These are phyloP conservation scores for Lerista edwardsae DNA, from an alignment of 2,797 vertebrate genomes.

Conservation along the genomic window DNA sequence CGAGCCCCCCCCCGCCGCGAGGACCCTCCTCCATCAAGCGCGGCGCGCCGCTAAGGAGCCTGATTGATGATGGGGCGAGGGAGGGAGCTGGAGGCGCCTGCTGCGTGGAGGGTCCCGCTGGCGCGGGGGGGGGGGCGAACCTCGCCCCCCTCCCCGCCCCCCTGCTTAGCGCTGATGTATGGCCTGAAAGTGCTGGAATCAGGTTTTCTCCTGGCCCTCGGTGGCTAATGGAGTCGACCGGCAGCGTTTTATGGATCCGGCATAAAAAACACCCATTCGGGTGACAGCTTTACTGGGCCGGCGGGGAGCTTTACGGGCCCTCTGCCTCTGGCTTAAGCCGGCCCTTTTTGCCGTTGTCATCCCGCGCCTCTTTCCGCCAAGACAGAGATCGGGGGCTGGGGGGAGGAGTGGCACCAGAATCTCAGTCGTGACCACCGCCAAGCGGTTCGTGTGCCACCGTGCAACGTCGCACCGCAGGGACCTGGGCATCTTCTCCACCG, in stretches of 20 bases:
- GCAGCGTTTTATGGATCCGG: slow-evolving; percentile 44
- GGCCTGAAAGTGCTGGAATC: slow-evolving; percentile 51
- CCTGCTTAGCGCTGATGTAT: slow-evolving; percentile 30
- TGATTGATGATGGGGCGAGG: no score
- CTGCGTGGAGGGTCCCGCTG: no score
- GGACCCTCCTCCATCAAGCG: no score
- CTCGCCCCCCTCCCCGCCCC: slow-evolving; percentile 11
- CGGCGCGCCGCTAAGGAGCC: no score
- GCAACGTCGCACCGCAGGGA: no score
- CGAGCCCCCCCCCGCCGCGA: no score
- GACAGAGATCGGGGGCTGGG: neutral
- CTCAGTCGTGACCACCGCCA: no score
- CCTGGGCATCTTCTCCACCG: no score
- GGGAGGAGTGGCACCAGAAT: no score
- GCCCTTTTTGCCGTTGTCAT: neutral
- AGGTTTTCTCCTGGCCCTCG: slow-evolving; percentile 44
- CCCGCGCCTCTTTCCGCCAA: neutral
- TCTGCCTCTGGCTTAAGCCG: slow-evolving; percentile 16
- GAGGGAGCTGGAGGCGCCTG: no score
- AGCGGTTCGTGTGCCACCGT: no score
- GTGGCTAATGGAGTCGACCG: slow-evolving; percentile 49
- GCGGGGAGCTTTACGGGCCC: slow-evolving; percentile 16
- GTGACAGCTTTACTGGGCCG: slow-evolving; percentile 37
- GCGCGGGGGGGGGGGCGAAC: neutral
- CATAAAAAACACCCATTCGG: slow-evolving; percentile 30